Evolutionary conservation across 2,888 invertebrate species (phyloP), one percentile per base, ranked within the genome.

Genomic region (Stratiomys singularior): DNA sequence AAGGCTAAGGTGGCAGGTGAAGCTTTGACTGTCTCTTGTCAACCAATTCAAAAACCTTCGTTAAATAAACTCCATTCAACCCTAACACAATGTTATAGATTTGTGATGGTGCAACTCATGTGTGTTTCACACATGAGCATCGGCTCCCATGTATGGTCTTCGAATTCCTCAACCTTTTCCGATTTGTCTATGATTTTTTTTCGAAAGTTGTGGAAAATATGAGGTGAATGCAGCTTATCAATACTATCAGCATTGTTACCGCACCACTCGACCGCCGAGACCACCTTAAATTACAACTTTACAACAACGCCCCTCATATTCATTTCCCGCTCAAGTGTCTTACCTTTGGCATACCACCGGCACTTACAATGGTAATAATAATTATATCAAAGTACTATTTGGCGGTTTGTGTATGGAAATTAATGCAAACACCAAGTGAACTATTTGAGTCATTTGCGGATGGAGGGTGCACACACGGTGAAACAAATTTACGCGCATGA

Each of bases 331-430:
- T n/a, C 13, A 47, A 37, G 44, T 66, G 52, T 74, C 69, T 47
- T 74, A 74, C 58, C 74, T 58, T 60, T 60, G 60, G 58, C 74
- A 74, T 74, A 60, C 58, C 46, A 27, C 46, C 69, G 27, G 66
- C 21, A 47, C 60, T 52, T 52, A 47, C 47, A 74, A 52, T 72
- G 37, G 58, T 58, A 58, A 69, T 69, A 69, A 69, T 69, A 69
- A 69, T 69, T 69, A 69, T 46, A 69, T 69, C 69, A 47, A 69
- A 69, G 47, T 46, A 15, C 46, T 47, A 69, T 69, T 74, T 37
- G 74, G 58, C 15, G 60, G 25, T 37, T 74, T 60, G 60, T 60
- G 58, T 58, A 74, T 74, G 58, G 74, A 74, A 74, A 74, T 74
- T 74, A 74, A 74, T 60, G 60, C 74, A 23, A 74, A 37, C 74